Conservation (phyloP, 2,113 vertebrate genomes). For the Eretmodus cyanostictus region DNA sequence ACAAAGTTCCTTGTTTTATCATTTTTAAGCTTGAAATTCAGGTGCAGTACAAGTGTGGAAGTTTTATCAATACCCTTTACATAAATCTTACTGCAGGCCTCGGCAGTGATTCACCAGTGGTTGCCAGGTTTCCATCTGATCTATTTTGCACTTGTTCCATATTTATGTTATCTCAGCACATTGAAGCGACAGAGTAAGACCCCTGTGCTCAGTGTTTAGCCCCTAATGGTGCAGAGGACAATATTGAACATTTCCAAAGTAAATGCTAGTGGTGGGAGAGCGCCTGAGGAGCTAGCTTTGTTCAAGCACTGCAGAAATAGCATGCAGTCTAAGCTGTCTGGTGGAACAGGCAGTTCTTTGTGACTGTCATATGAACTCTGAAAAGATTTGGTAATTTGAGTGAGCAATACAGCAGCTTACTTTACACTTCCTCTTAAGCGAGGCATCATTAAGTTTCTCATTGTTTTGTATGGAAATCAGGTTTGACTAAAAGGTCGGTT, state of each 20-base stretch:
- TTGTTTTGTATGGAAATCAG: conserved; percentile 8
- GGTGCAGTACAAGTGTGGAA: not conserved
- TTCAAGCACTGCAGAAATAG: conserved; percentile 18
- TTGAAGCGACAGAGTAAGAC: not conserved
- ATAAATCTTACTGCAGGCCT: not conserved
- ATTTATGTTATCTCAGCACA: not conserved
- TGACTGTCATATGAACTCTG: conserved; percentile 26
- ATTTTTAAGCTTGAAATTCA: not conserved
- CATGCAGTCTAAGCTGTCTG: not conserved
- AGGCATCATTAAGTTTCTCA: not conserved
- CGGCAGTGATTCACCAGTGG: not conserved
- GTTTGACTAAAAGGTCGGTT: conserved; percentile 12
- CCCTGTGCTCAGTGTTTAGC: not conserved
- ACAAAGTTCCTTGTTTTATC: not conserved
- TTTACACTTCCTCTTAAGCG: not conserved
- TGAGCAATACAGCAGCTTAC: not conserved
- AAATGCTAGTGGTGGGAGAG: not conserved
- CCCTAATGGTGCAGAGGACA: not conserved
- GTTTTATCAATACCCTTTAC: not conserved
- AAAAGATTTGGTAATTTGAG: conserved; percentile 18
- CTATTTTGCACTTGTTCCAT: not conserved
- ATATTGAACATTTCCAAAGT: not conserved
- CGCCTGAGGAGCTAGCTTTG: not conserved
- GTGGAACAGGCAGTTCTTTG: conserved; percentile 44
- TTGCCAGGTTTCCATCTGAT: not conserved